Conservation (phyloP, 2,113 vertebrate species). For the Phrynocephalus versicolor region DNA sequence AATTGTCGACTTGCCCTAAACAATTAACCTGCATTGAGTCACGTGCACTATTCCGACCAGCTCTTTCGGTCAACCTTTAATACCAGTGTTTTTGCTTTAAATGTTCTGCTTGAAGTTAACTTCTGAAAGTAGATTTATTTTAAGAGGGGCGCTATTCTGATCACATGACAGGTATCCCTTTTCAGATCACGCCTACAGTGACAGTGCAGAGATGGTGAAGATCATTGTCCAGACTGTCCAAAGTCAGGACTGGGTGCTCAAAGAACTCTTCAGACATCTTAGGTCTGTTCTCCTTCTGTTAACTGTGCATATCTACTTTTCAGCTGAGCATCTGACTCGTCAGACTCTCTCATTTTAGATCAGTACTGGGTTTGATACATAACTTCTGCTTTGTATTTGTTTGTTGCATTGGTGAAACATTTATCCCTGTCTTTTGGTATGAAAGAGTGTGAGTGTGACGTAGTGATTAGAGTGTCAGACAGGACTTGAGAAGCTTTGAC, state of each 20-base stretch:
- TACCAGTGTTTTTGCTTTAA: background rate
- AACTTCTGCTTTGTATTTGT: background rate
- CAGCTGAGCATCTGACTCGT: background rate
- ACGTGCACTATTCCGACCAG: no score
- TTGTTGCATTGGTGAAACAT: background rate
- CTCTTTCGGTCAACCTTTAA: background rate
- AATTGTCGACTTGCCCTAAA: no score
- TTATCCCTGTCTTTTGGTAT: background rate
- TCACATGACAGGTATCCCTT: constrained; percentile 33
- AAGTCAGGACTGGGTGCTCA: constrained; percentile 93
- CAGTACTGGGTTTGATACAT: background rate
- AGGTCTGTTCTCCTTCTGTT: constrained; percentile 74
- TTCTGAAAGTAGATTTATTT: background rate
- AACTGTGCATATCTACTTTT: background rate
- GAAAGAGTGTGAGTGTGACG: no score
- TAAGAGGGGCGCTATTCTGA: constrained; percentile 9
- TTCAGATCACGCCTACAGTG: constrained; percentile 93
- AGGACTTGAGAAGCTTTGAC: no score
- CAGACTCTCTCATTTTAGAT: background rate
- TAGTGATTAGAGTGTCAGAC: no score
- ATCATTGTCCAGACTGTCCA: constrained; percentile 95
- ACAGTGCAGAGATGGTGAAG: constrained; percentile 97
- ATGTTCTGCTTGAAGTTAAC: background rate
- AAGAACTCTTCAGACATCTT: constrained; percentile 94
- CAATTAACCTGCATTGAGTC: no score